Evolutionary conservation across 1,140 invertebrate genomes (phyloP).

Genomic region (Drosophila seguyi): DNA sequence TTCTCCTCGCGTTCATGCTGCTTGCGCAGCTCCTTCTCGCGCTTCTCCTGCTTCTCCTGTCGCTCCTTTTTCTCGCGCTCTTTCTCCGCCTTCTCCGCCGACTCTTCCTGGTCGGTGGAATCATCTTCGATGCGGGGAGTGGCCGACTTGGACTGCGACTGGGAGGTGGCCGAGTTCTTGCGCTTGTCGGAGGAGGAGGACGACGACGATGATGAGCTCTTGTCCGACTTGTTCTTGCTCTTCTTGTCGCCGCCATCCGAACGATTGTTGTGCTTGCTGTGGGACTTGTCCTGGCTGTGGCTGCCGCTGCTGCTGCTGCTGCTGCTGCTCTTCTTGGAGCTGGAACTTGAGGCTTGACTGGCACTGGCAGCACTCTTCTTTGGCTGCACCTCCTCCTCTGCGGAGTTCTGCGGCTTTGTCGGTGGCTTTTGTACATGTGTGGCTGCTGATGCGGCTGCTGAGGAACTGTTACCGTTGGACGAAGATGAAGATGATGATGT

Average conservation of each 20-base stretch:
- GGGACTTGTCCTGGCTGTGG: slow-evolving; percentile 35
- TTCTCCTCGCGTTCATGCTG: slow-evolving; percentile 78
- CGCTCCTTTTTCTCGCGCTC: slow-evolving; percentile 55
- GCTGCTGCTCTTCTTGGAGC: slow-evolving; percentile 34
- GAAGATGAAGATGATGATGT: slow-evolving; percentile 36
- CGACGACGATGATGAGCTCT: slow-evolving; percentile 39
- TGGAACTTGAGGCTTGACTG: slow-evolving; percentile 41
- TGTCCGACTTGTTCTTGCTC: slow-evolving; percentile 64
- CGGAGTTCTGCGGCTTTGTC: slow-evolving; percentile 44
- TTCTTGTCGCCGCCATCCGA: slow-evolving; percentile 56
- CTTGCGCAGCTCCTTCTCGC: slow-evolving; percentile 57
- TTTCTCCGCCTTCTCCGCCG: slow-evolving; percentile 61
- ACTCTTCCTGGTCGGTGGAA: slow-evolving; percentile 65
- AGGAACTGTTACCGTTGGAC: slow-evolving; percentile 83
- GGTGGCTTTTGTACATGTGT: slow-evolving; percentile 69
- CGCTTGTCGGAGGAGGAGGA: slow-evolving; percentile 63
- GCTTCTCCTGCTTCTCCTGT: slow-evolving; percentile 68
- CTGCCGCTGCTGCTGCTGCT: slow-evolving; percentile 8
- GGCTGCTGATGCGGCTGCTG: slow-evolving; percentile 47
- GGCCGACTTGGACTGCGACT: slow-evolving; percentile 64
- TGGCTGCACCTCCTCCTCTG: slow-evolving; percentile 54
- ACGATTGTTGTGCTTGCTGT: slow-evolving; percentile 77
- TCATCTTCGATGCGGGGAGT: slow-evolving; percentile 73
- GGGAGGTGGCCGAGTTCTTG: slow-evolving; percentile 67
- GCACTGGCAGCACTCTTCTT: slow-evolving; percentile 31